Percentiles rank a stretch among this genome's conserved stretches.
Evolutionary conservation across 1,140 invertebrate genomes (phyloP).

Genomic region (Micrasema minimum): DNA sequence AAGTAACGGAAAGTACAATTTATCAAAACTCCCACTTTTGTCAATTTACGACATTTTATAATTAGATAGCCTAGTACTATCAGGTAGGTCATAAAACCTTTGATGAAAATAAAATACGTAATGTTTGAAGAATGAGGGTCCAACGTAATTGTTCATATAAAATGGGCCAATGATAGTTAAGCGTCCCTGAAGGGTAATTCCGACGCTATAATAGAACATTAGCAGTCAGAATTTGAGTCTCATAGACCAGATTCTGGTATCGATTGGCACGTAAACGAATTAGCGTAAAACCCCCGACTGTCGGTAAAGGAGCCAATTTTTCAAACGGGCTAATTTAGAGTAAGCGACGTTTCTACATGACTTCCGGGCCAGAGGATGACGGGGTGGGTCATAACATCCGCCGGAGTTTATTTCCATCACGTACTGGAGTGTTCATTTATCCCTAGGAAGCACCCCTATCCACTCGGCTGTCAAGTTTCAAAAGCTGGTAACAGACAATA

Average conservation of each 20-base stretch:
- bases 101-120: too few species aligned
- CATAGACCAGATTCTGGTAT: slow-evolving; percentile 20
- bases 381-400: slow-evolving; percentile 26
- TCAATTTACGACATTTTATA: too few species aligned
- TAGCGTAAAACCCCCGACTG: slow-evolving; percentile 13
- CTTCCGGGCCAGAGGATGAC: slow-evolving; percentile 39
- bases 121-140: too few species aligned
- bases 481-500: too few species aligned
- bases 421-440: slow-evolving; percentile 49
- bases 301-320: slow-evolving; percentile 43
- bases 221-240: slow-evolving; percentile 13
- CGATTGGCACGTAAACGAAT: slow-evolving; percentile 41
- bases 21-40: too few species aligned
- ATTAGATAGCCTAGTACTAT: too few species aligned
- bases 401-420: slow-evolving; percentile 50
- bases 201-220: slow-evolving; percentile 21
- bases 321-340: slow-evolving; percentile 51
- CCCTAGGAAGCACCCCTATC: slow-evolving; percentile 42
- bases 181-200: too few species aligned
- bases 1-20: too few species aligned
- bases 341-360: slow-evolving; percentile 51
- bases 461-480: too few species aligned
- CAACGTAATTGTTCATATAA: too few species aligned
- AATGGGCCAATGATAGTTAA: too few species aligned
- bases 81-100: too few species aligned